phyloP scores from a whole-genome alignment of 1,140 invertebrate species.

The Drosophila subobscura region DNA sequence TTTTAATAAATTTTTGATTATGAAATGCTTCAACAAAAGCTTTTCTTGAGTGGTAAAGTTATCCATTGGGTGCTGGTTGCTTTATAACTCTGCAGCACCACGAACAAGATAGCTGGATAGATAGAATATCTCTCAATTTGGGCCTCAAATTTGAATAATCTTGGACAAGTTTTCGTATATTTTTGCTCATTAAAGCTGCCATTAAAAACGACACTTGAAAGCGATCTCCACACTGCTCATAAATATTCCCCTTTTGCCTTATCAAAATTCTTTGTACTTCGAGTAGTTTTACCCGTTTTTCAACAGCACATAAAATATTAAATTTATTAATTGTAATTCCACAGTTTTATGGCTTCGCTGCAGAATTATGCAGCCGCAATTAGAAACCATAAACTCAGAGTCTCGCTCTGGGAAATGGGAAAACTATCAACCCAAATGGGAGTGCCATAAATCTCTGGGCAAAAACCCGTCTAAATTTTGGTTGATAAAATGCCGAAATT shows the following conservation, averaged over 20 bases:
- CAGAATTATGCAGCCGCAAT: not conserved
- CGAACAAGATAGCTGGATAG: no score
- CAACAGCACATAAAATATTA: conserved; percentile 14
- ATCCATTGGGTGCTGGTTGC: no score
- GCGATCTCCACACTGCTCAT: not conserved
- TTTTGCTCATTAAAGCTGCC: not conserved
- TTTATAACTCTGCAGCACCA: no score
- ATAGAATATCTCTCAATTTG: no score
- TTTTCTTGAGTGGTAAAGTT: no score
- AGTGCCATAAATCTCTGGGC: conserved; percentile 60
- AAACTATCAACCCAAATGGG: conserved; percentile 46
- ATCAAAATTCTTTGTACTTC: not conserved
- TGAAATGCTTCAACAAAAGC: no score
- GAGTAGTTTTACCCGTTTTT: conserved; percentile 14
- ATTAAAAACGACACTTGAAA: not conserved
- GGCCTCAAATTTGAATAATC: not conserved
- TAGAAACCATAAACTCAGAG: conserved; percentile 24
- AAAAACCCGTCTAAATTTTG: conserved; percentile 71
- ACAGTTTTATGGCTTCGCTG: conserved; percentile 17
- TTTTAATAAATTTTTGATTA: no score
- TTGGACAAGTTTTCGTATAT: not conserved
- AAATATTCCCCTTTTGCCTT: not conserved
- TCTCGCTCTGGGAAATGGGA: not conserved
- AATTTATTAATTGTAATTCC: conserved; percentile 30
- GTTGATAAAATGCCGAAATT: conserved; percentile 78